Evolutionary conservation across 2,888 invertebrate species (phyloP).

Genomic region (Exocentrus adspersus): DNA sequence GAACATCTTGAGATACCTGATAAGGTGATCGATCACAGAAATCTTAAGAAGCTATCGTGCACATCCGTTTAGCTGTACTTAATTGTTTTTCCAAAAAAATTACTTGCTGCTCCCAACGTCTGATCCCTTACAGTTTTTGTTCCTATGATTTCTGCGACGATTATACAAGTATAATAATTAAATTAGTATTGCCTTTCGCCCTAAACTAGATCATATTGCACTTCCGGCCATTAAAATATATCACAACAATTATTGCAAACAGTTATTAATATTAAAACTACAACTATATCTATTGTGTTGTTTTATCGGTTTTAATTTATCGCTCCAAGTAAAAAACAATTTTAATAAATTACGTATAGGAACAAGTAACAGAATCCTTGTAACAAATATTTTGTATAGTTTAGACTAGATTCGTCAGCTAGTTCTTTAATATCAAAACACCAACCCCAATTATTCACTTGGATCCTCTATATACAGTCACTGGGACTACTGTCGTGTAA

Average conservation of each 20-base stretch:
- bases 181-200: slow-evolving; percentile 46
- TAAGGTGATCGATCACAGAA: neutral
- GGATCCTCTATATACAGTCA: slow-evolving; percentile 12
- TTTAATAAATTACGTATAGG: neutral
- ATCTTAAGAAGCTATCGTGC: too few relatives aligned
- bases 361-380: too few relatives aligned
- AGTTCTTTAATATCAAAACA: neutral
- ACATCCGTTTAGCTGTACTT: too few relatives aligned
- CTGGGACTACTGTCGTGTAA: slow-evolving; percentile 60
- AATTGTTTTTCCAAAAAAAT: too few relatives aligned
- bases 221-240: slow-evolving; percentile 60
- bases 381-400: neutral
- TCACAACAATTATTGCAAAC: slow-evolving; percentile 52
- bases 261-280: slow-evolving; percentile 20
- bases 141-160: neutral
- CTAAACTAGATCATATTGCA: slow-evolving; percentile 53
- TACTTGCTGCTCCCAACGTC: too few relatives aligned
- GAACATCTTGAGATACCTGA: neutral
- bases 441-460: too few relatives aligned
- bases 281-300: slow-evolving; percentile 5
- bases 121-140: too few relatives aligned
- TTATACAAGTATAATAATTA: slow-evolving; percentile 4
- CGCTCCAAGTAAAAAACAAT: neutral
- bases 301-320: neutral
- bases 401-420: slow-evolving; percentile 4